Conservation (phyloP, 2,888 invertebrate species). For the Xanthostigma xanthostigma region DNA sequence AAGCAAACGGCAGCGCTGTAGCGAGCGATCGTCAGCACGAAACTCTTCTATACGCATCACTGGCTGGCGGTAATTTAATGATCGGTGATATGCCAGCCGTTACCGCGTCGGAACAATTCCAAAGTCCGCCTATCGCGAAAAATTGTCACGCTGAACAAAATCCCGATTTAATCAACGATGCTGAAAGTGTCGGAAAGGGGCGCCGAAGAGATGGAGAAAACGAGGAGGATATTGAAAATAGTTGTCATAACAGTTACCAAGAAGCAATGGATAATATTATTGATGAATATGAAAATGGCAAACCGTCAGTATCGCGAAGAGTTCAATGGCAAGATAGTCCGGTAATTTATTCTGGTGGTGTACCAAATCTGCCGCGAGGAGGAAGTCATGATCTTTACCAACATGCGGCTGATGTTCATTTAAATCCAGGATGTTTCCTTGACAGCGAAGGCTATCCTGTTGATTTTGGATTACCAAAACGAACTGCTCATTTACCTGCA, state of each 20-base stretch:
- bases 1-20: conserved; percentile 35
- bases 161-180: conserved; percentile 67
- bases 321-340: conserved; percentile 35
- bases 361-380: conserved; percentile 31
- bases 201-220: conserved; percentile 26
- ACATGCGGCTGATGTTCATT: conserved; percentile 56
- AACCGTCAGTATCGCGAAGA: conserved; percentile 27
- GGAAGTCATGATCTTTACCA: conserved; percentile 40
- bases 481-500: conserved; percentile 21
- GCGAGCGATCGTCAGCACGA: conserved; percentile 40
- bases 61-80: conserved; percentile 19
- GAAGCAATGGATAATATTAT: conserved; percentile 21
- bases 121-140: conserved; percentile 38
- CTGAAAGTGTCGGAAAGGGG: conserved; percentile 43
- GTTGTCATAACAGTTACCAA: conserved; percentile 19
- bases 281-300: conserved; percentile 15
- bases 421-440: conserved; percentile 61
- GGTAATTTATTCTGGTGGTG: conserved; percentile 3
- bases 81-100: conserved; percentile 20
- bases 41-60: conserved; percentile 36
- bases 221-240: conserved; percentile 20
- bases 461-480: conserved; percentile 59
- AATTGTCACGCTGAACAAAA: conserved; percentile 48
- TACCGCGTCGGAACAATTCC: conserved; percentile 31
- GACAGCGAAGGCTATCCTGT: conserved; percentile 68